phyloP scores from a whole-genome alignment of 2,113 vertebrate species.

The Ophiodon elongatus region DNA sequence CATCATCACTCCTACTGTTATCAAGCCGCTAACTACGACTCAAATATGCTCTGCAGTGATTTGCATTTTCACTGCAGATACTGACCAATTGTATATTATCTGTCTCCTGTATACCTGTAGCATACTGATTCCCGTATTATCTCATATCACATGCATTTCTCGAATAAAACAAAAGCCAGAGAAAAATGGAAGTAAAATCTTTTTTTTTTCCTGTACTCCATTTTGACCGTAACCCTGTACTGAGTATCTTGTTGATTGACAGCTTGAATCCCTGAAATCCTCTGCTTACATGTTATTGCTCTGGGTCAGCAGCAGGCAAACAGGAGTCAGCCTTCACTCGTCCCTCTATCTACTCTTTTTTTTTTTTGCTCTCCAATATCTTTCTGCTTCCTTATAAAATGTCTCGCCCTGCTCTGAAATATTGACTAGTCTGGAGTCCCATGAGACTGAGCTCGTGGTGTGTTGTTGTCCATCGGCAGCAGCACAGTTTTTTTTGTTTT shows the following conservation, averaged over 20 bases:
- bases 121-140: background rate
- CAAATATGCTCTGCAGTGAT: constrained; percentile 68
- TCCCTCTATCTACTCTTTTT: constrained; percentile 54
- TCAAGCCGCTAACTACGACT: constrained; percentile 43
- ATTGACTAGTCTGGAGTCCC: constrained; percentile 77
- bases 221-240: constrained; percentile 29
- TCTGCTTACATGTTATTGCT: constrained; percentile 76
- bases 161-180: constrained; percentile 12
- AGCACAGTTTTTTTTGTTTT: constrained; percentile 22
- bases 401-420: constrained; percentile 72
- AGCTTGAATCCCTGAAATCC: constrained; percentile 72
- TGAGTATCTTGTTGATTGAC: constrained; percentile 65
- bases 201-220: constrained; percentile 31
- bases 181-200: constrained; percentile 36
- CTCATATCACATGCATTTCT: constrained; percentile 19
- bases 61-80: constrained; percentile 58
- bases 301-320: constrained; percentile 69
- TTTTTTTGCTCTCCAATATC: constrained; percentile 47
- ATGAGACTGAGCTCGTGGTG: constrained; percentile 50
- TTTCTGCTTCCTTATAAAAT: constrained; percentile 67
- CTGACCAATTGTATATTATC: constrained; percentile 26
- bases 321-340: constrained; percentile 45
- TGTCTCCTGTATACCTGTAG: constrained; percentile 8
- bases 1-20: constrained; percentile 60
- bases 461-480: constrained; percentile 57